These are phyloP conservation scores for Apocheima hispidaria DNA, from an alignment of 2,888 invertebrate species.

Conservation along the genomic window DNA sequence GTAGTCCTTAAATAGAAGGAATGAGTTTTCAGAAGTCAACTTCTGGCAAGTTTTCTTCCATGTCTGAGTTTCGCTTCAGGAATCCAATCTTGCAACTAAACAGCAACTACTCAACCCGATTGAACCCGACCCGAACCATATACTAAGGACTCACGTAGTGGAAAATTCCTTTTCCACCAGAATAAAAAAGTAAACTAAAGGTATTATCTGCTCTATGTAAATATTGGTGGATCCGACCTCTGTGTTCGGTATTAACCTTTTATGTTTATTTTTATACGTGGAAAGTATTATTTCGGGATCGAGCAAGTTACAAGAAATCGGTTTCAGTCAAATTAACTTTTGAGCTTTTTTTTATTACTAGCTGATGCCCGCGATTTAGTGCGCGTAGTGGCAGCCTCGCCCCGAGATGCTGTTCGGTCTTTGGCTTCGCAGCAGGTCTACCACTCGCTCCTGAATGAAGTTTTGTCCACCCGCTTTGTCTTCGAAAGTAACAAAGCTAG, in stretches of 20 bases:
- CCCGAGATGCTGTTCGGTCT: no score
- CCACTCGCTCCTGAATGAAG: no score
- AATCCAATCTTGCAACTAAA: constrained; percentile 27
- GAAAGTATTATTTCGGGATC: constrained; percentile 12
- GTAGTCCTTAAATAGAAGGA: background rate
- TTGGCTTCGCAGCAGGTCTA: no score
- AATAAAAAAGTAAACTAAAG: constrained; percentile 42
- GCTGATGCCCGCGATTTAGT: no score
- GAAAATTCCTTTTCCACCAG: constrained; percentile 39
- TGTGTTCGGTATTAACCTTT: constrained; percentile 32
- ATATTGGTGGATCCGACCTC: constrained; percentile 40
- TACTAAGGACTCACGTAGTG: constrained; percentile 34
- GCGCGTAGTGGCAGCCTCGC: no score
- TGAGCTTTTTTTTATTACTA: background rate
- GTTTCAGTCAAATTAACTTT: constrained; percentile 12
- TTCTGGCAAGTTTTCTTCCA: background rate
- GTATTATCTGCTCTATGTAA: constrained; percentile 44
- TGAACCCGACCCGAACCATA: constrained; percentile 14
- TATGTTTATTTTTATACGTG: constrained; percentile 23
- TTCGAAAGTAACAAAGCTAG: no score
- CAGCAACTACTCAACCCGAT: constrained; percentile 16
- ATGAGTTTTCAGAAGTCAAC: background rate
- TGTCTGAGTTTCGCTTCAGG: background rate
- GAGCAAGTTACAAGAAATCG: constrained; percentile 15
- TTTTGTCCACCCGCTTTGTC: no score